A percentile compares a stretch with the other conserved stretches of the same genome.
These are phyloP conservation scores for Zhengitettix transpicula DNA, from an alignment of 2,888 invertebrate species.

Conservation along the genomic window DNA sequence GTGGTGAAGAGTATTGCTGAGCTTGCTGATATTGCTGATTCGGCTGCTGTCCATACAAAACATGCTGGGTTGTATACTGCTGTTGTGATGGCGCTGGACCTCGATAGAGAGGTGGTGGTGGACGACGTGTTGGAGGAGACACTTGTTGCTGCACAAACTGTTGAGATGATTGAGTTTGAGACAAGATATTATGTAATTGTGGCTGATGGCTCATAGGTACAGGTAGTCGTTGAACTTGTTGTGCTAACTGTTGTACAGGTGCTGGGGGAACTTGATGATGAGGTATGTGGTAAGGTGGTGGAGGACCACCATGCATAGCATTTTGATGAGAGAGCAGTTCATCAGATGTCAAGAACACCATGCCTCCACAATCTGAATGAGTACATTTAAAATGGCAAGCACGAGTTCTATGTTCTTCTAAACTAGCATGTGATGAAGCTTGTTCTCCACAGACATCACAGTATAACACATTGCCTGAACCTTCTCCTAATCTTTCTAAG, in stretches of 20 bases:
- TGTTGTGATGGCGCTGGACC: conserved; percentile 14
- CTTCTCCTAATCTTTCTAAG: conserved; percentile 39
- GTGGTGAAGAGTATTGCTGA: neutral
- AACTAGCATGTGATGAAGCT: conserved; percentile 15
- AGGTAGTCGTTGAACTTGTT: conserved; percentile 20
- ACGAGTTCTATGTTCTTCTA: conserved; percentile 19
- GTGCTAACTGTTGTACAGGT: conserved; percentile 31
- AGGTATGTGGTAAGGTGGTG: neutral
- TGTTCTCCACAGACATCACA: conserved; percentile 41
- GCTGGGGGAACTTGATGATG: conserved; percentile 13
- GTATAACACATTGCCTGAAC: conserved; percentile 28
- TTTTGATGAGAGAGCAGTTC: conserved; percentile 15
- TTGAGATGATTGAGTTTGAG: neutral
- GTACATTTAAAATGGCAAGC: conserved; percentile 38
- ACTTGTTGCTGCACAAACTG: neutral
- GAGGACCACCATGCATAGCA: conserved; percentile 11
- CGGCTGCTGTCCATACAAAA: neutral
- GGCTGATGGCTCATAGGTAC: conserved; percentile 21
- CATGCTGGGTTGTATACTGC: conserved; percentile 19
- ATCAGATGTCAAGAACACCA: conserved; percentile 18
- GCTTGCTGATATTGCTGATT: conserved; percentile 2
- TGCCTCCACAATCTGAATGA: conserved; percentile 22
- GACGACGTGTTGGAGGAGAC: conserved; percentile 16
- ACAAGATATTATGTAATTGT: conserved; percentile 20
- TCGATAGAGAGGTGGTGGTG: conserved; percentile 20